Percentiles rank a stretch among this genome's conserved stretches.
Evolutionary conservation across 2,113 vertebrate species (phyloP).

Genomic region (Podarcis raffonei): DNA sequence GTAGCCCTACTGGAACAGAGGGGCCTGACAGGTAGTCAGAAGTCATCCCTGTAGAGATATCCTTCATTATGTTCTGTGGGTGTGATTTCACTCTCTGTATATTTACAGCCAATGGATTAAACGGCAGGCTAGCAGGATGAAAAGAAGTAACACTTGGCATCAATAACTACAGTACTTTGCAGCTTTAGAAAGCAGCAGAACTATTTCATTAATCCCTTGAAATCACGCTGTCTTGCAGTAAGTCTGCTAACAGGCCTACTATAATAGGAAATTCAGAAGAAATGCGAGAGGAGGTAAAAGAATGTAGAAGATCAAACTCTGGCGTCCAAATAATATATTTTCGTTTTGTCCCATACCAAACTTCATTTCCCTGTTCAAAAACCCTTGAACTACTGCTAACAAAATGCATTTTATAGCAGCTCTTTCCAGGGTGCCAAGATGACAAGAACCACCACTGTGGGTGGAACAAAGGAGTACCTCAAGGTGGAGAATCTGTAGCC

Average conservation of each 20-base stretch:
- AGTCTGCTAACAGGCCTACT: not conserved
- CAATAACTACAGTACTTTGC: no score
- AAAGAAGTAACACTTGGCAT: not conserved
- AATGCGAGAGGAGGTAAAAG: rapidly evolving
- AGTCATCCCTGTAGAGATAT: not conserved
- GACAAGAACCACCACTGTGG: not conserved
- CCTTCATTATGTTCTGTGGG: not conserved
- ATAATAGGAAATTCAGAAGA: not conserved
- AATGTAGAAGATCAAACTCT: not conserved
- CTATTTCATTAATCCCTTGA: not conserved
- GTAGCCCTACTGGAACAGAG: not conserved
- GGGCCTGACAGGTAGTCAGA: not conserved
- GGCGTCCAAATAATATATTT: not conserved
- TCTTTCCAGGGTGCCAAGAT: not conserved
- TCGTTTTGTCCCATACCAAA: not conserved
- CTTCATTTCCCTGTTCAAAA: not conserved
- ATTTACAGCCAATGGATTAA: not conserved
- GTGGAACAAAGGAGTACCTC: not conserved
- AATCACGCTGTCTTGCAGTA: not conserved
- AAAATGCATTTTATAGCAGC: not conserved
- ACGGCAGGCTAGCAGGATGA: not conserved
- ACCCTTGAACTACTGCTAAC: not conserved
- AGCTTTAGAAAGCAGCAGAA: not conserved
- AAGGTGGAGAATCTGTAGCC: not conserved
- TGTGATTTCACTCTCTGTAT: not conserved